phyloP scores from a whole-genome alignment of 2,888 invertebrate species.

The Seira musarum region DNA sequence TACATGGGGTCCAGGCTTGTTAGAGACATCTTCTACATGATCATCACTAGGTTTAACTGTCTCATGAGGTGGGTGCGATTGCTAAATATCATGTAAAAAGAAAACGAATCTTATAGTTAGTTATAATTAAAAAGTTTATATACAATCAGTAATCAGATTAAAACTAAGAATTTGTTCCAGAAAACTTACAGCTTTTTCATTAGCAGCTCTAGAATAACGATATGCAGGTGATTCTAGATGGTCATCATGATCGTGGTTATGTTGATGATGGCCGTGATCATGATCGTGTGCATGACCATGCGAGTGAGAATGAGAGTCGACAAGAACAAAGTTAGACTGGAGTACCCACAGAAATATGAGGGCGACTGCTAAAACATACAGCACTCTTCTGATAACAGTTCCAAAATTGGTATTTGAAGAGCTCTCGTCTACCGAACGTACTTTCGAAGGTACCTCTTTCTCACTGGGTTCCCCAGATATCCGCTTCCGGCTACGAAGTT shows the following conservation, averaged over 20 bases:
- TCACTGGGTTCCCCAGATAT: no score
- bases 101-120: not conserved
- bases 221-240: constrained; percentile 57
- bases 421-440: no score
- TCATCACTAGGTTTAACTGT: not conserved
- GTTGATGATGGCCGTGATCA: constrained; percentile 68
- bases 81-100: not conserved
- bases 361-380: constrained; percentile 50
- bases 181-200: constrained; percentile 32
- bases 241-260: constrained; percentile 71
- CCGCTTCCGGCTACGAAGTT: no score
- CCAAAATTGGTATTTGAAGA: not conserved
- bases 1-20: not conserved
- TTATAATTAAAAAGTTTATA: not conserved
- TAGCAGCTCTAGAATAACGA: constrained; percentile 42
- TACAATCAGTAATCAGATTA: not conserved
- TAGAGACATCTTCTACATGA: not conserved
- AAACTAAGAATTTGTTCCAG: not conserved
- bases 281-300: constrained; percentile 72
- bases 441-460: no score
- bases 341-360: constrained; percentile 67
- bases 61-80: constrained; percentile 68
- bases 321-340: constrained; percentile 65
- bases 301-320: constrained; percentile 65
- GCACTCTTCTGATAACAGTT: not conserved